Evolutionary conservation across 1,140 invertebrate genomes (phyloP).

Genomic region (Drosophila tsacasi): DNA sequence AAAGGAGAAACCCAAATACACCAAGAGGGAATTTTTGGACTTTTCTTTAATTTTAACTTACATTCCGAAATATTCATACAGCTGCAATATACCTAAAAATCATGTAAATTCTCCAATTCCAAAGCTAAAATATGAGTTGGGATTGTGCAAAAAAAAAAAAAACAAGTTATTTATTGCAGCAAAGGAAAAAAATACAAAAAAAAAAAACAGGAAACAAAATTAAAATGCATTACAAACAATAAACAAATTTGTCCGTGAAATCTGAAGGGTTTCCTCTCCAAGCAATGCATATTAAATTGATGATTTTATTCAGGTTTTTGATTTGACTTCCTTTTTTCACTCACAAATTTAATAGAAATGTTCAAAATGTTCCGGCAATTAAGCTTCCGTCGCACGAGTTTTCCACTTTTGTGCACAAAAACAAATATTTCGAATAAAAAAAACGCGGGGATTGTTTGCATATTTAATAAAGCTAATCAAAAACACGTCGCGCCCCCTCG

Average conservation of each 20-base stretch:
- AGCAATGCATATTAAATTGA: conserved; percentile 56
- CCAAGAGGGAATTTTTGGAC: not conserved
- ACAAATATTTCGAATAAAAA: conserved; percentile 49
- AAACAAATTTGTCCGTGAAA: conserved; percentile 44
- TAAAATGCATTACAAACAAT: conserved; percentile 48
- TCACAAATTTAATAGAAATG: conserved; percentile 66
- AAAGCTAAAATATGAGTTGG: conserved; percentile 10
- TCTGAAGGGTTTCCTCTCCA: conserved; percentile 18
- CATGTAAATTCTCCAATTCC: conserved; percentile 28
- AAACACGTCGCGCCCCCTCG: conserved; percentile 61
- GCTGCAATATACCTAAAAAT: conserved; percentile 16
- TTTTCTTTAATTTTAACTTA: not conserved
- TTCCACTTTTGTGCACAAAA: conserved; percentile 78
- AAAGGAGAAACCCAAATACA: not conserved
- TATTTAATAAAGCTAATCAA: conserved; percentile 83
- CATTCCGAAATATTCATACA: conserved; percentile 17
- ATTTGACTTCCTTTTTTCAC: conserved; percentile 8
- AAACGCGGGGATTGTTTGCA: conserved; percentile 63
- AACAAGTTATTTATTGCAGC: conserved; percentile 37
- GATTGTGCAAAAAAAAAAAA: not conserved
- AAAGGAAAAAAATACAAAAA: not conserved
- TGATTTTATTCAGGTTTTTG: conserved; percentile 18
- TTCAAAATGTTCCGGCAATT: conserved; percentile 67
- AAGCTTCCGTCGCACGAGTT: conserved; percentile 37
- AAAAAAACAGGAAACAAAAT: conserved; percentile 18